Evolutionary conservation across 2,797 vertebrate genomes (phyloP).

Genomic region (Cyprinella venusta): DNA sequence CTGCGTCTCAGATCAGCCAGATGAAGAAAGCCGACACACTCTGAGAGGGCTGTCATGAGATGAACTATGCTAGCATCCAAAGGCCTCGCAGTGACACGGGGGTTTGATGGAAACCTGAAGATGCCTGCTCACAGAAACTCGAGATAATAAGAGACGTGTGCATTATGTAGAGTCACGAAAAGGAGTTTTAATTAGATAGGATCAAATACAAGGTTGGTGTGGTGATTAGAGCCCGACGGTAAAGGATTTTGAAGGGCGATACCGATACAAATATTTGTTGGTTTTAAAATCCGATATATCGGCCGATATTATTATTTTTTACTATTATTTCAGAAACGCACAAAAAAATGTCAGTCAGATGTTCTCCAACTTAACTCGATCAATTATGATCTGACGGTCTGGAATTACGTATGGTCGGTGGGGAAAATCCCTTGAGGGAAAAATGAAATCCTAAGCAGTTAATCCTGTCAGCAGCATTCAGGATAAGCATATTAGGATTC

Average conservation of each 20-base stretch:
- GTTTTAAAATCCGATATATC: no score
- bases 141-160: slow-evolving; percentile 8
- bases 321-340: no score
- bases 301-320: no score
- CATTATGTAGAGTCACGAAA: neutral
- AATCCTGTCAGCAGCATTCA: slow-evolving; percentile 75
- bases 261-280: no score
- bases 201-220: neutral
- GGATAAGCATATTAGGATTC: slow-evolving; percentile 75
- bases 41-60: slow-evolving; percentile 59
- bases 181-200: slow-evolving; percentile 10
- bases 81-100: neutral
- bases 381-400: neutral
- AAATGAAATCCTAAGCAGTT: slow-evolving; percentile 70
- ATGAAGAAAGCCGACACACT: slow-evolving; percentile 65
- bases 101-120: neutral
- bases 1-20: slow-evolving; percentile 61
- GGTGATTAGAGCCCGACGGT: no score
- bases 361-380: neutral
- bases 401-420: slow-evolving; percentile 1
- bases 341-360: neutral
- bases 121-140: slow-evolving; percentile 21
- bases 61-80: slow-evolving; percentile 42
- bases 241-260: no score
- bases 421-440: slow-evolving; percentile 53